Base-by-base conservation (phyloP, 2,113 vertebrate genomes). In the Haplochromis burtoni region DNA sequence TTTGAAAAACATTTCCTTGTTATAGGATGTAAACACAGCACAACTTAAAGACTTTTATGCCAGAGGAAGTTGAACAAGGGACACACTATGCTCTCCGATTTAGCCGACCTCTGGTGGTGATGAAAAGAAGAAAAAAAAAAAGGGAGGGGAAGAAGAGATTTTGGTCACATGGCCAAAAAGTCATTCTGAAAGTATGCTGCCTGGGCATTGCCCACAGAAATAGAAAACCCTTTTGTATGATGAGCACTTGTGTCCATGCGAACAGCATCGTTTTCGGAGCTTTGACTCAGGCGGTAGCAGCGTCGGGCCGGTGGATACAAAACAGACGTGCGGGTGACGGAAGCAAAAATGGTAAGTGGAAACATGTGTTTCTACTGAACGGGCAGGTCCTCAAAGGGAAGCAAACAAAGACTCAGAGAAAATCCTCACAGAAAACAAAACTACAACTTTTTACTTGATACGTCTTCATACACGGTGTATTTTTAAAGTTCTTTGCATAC, bases 281-380 rank as follows among this genome's bases (percentile, higher is more conserved):
- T 86, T 45, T 14, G 54, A 90, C 49, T 40, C 12, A 13, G 31
- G 66, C 47, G 7, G 71, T 78, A 4, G 68, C 42, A 55, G 81
- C 9, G 7, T 80, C 26, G 21, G 21, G 82, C 83, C 26, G 63
- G 63, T 73, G 54, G 54, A 92, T 71, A 85, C 35, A 79, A 84
- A 84, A 87, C 88, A 83, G 81, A 54, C 17, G 73, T 87, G 47
- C 1, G 76, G 51, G 80, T 61, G 87, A 88, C 71, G 86, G 83
- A 81, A 81, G 90, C 57, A 89, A 80, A 95, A 87, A 95, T 95
- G 95, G 95, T 96, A 92, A 94, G 95, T 95, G 91, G 89, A 95
- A 93, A 90, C 89, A 80, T 86, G 54, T 91, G 91, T 86, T 88
- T 31, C 71, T 35, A 80, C 42, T 6, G 59, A 68, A 61, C 47